phyloP scores from a whole-genome alignment of 2,888 invertebrate genomes.

The Theretra japonica region DNA sequence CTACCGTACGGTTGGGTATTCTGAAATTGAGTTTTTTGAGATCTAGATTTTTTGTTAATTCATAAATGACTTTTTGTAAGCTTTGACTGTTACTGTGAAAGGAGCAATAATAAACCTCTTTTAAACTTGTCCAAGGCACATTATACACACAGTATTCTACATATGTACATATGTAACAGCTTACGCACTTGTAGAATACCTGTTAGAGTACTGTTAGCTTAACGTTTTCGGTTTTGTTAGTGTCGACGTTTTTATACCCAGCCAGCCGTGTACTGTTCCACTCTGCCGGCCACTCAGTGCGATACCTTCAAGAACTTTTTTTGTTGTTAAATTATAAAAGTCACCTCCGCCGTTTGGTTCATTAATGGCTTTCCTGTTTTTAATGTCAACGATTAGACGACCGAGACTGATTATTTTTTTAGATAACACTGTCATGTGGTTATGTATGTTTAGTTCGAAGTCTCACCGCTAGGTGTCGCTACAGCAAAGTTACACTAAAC shows the following conservation, averaged over 20 bases:
- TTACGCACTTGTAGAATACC: slow-evolving; percentile 15
- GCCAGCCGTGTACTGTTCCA: slow-evolving; percentile 34
- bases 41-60: no score
- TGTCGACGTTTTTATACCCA: slow-evolving; percentile 27
- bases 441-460: not conserved
- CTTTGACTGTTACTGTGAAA: no score
- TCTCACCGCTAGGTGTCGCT: not conserved
- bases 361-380: slow-evolving; percentile 13
- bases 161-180: not conserved
- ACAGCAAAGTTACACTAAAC: not conserved
- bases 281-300: slow-evolving; percentile 30
- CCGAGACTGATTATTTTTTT: slow-evolving; percentile 6
- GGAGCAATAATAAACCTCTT: not conserved
- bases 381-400: not conserved
- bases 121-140: no score
- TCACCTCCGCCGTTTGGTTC: not conserved
- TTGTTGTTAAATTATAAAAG: slow-evolving; percentile 15
- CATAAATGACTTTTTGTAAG: no score
- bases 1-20: no score
- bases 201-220: slow-evolving; percentile 28
- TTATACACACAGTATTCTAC: not conserved
- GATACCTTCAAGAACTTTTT: slow-evolving; percentile 28
- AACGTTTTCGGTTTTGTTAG: slow-evolving; percentile 28
- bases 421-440: not conserved
- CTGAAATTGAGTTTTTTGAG: no score